These are phyloP conservation scores for Ptilodon capucinus DNA, from an alignment of 2,888 invertebrate species.

Conservation along the genomic window DNA sequence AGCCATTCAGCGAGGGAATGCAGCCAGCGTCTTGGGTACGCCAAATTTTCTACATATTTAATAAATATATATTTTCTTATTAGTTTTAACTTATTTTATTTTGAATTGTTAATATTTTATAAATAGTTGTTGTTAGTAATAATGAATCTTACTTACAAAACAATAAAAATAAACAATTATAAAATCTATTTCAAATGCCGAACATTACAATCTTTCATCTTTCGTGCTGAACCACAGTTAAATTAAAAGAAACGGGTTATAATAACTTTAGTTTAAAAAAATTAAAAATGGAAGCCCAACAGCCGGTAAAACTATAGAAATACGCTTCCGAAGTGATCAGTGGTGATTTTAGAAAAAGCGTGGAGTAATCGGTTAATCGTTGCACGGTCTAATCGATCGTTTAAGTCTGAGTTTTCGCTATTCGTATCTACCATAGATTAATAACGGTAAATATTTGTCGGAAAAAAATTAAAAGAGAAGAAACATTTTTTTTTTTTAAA, in stretches of 20 bases:
- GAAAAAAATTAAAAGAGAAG: constrained; percentile 25
- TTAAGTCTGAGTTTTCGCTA: constrained; percentile 49
- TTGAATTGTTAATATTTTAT: too few species aligned
- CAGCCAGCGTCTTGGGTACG: too few species aligned
- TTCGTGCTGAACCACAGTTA: constrained; percentile 46
- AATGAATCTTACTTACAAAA: too few species aligned
- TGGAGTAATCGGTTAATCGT: constrained; percentile 50
- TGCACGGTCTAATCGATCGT: constrained; percentile 36
- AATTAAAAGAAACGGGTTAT: constrained; percentile 34
- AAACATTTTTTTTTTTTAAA: too few species aligned
- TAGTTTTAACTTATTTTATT: too few species aligned
- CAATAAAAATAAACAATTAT: not conserved
- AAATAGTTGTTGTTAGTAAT: too few species aligned
- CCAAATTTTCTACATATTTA: too few species aligned
- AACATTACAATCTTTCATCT: constrained; percentile 16
- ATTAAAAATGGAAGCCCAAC: constrained; percentile 59
- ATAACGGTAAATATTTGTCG: constrained; percentile 61
- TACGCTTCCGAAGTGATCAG: constrained; percentile 71
- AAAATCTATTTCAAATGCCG: not conserved
- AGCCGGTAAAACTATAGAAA: constrained; percentile 36
- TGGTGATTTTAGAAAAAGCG: constrained; percentile 69
- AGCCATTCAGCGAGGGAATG: too few species aligned
- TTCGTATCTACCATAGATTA: constrained; percentile 39
- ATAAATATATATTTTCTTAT: too few species aligned
- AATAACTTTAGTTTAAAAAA: constrained; percentile 47